Conservation (phyloP, 1,140 invertebrate species). For the Eciton burchellii region DNA sequence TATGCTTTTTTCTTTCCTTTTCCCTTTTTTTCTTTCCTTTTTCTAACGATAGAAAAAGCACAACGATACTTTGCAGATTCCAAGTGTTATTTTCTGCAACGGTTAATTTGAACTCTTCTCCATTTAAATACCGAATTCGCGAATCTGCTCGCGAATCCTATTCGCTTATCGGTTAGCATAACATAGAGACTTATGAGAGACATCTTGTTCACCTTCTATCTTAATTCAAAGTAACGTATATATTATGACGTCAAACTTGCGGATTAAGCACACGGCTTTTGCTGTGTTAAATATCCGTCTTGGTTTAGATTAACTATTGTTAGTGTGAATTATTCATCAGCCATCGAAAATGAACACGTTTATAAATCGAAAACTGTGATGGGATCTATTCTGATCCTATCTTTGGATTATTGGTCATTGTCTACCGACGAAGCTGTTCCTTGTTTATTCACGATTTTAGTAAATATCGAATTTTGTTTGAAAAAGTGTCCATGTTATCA, state of each 20-base stretch:
- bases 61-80: background rate
- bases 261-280: background rate
- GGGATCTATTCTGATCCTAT: background rate
- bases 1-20: too few relatives aligned
- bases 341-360: background rate
- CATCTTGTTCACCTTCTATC: slow-evolving; percentile 17
- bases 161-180: slow-evolving; percentile 27
- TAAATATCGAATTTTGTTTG: too few relatives aligned
- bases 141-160: too few relatives aligned
- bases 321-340: background rate
- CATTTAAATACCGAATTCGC: slow-evolving; percentile 21
- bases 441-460: too few relatives aligned
- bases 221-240: slow-evolving; percentile 35
- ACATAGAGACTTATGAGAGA: background rate
- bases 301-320: background rate
- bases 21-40: too few relatives aligned
- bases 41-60: too few relatives aligned
- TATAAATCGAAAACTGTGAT: background rate
- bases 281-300: background rate
- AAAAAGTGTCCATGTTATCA: too few relatives aligned
- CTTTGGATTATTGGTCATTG: slow-evolving; percentile 9
- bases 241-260: slow-evolving; percentile 16
- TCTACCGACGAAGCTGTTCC: too few relatives aligned
- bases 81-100: background rate
- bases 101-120: background rate